Conservation (phyloP, 2,888 invertebrate genomes). For the Rhopalosiphum nymphaeae region DNA sequence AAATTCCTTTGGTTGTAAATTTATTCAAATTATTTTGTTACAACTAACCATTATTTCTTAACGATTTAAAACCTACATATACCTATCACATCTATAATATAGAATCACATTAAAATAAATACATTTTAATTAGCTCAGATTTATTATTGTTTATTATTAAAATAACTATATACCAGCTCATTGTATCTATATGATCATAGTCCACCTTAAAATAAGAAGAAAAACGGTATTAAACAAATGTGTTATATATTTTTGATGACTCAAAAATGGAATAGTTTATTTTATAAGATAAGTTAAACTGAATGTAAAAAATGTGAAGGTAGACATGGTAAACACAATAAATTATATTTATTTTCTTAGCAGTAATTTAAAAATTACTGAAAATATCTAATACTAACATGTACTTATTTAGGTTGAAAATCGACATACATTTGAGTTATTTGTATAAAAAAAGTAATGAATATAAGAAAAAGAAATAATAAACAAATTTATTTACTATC, state of each 20-base stretch:
- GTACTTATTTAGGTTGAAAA: not conserved
- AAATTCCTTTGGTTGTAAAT: not conserved
- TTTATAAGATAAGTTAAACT: not conserved
- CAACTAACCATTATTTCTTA: not conserved
- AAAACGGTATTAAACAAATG: not conserved
- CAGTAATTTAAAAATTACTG: not conserved
- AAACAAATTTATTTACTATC: not conserved
- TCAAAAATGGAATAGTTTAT: not conserved
- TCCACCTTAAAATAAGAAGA: not conserved
- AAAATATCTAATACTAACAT: not conserved
- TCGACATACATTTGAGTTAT: not conserved
- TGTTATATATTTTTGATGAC: not conserved
- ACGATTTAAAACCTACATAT: not conserved
- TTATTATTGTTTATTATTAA: not conserved
- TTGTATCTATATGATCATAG: not conserved
- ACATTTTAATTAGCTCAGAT: not conserved
- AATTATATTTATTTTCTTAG: not conserved
- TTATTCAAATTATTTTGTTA: not conserved
- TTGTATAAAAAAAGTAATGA: not conserved
- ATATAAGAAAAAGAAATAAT: constrained; percentile 21
- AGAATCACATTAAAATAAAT: not conserved
- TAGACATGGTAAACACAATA: not conserved
- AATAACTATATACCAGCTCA: not conserved
- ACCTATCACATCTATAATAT: not conserved
- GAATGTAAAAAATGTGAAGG: not conserved